Base-by-base conservation (phyloP, 64 coral and sea anemone species). In the Actinia equina region DNA sequence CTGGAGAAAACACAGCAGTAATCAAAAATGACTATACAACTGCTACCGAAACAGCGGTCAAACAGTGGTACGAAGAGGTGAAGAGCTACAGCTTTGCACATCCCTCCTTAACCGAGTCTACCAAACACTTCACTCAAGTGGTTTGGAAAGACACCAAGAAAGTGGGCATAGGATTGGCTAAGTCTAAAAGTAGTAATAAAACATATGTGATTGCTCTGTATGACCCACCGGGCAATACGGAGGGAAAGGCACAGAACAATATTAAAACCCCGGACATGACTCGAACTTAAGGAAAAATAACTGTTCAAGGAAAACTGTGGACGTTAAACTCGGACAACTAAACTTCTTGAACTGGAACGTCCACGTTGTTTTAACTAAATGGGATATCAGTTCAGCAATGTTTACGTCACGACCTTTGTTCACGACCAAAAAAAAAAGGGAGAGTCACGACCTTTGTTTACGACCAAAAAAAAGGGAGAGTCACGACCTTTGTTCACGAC, bases 151-250 rank as follows among this genome's bases (percentile, higher is more conserved):
- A 58, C 0, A 92, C 94, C 3, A 96, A 93, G 43, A 83, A 69
- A 41, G 76, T 93, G 49, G 94, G 94, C 4, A 96, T 96, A 58
- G 94, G 91, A 18, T 85, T 86, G 57, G 94, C 88, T 6, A 96
- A 85, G 41, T 87, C 80, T 51, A 74, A 22, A 13, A 88, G 67
- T 20, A 84, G 91, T 71, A 78, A 93, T 26, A 86, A 88, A 18
- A 90, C 88, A 25, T 89, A 86, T 88, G 94, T 96, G 57, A 91
- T 96, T 12, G 94, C 94, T 12, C 80, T 96, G 18, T 96, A 96
- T 59, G 88, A 88, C 20, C 94, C 94, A 0, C 94, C 94, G 69
- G 94, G 94, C 8, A 93, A 96, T 44, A 85, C 60, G 4, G 86
- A 87, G 80, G 44, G 74, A 1, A 64, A 87, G 37, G 71, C 85